Conservation (phyloP, 2,113 vertebrate species). For the Bos javanicus region DNA sequence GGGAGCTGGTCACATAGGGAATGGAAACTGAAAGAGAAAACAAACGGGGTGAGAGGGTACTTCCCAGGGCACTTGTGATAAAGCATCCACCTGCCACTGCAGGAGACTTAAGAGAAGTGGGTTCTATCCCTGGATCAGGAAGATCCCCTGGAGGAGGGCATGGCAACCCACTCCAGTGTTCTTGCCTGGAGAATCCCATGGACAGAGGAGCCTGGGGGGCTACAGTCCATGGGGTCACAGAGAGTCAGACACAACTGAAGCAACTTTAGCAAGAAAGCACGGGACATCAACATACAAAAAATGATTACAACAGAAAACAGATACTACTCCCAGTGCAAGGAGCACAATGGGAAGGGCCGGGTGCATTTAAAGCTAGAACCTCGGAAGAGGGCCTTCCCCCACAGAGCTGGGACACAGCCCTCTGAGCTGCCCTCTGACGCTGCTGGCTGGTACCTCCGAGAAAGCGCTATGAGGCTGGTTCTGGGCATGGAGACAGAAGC, state of each 20-base stretch:
- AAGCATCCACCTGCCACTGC: fast-evolving
- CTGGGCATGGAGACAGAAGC: not conserved
- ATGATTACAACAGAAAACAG: not conserved
- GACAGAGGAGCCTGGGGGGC: not conserved
- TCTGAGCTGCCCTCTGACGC: not conserved
- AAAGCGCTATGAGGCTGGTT: not conserved
- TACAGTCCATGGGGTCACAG: not conserved
- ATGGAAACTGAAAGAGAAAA: not conserved
- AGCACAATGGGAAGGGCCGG: not conserved
- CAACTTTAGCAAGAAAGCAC: not conserved
- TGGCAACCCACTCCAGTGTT: not conserved
- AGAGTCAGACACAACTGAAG: not conserved
- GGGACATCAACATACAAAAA: too few species aligned
- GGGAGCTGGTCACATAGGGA: not conserved
- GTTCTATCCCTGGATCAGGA: not conserved
- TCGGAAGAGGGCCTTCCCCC: not conserved
- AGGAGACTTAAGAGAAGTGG: not conserved
- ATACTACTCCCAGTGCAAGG: fast-evolving
- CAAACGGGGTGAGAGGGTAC: not conserved
- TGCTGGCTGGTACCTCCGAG: not conserved
- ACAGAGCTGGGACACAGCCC: not conserved
- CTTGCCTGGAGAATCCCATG: not conserved
- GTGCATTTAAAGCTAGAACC: not conserved
- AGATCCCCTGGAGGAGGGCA: not conserved
- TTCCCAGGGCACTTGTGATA: not conserved